phyloP scores from a whole-genome alignment of 2,888 invertebrate species.

The Drepana falcataria region DNA sequence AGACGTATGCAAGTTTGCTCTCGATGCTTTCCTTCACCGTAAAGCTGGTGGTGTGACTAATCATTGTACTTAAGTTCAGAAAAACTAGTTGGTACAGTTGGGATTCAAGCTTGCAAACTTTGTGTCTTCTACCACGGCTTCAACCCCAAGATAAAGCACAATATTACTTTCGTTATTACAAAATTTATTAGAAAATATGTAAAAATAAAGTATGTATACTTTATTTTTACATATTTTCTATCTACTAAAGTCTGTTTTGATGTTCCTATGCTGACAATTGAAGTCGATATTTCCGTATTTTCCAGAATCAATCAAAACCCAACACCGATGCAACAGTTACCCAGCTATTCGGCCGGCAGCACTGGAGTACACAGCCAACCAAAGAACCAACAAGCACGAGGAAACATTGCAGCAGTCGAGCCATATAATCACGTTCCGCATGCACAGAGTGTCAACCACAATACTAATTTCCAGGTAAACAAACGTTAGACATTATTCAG shows the following conservation, averaged over 20 bases:
- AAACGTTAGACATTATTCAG: background rate
- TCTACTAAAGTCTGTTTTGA: too few species aligned
- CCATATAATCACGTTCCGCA: conserved; percentile 92
- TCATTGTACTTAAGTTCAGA: too few species aligned
- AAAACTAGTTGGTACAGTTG: too few species aligned
- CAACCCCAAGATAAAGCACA: too few species aligned
- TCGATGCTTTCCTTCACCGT: too few species aligned
- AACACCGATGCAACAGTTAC: conserved; percentile 69
- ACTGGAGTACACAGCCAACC: conserved; percentile 59
- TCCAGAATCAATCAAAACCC: conserved; percentile 64
- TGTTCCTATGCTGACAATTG: background rate
- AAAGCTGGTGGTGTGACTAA: too few species aligned
- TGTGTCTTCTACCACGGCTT: too few species aligned
- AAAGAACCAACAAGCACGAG: conserved; percentile 80
- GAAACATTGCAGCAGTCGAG: conserved; percentile 92
- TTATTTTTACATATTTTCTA: background rate
- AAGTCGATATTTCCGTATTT: conserved; percentile 10
- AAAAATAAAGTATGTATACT: too few species aligned
- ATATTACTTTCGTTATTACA: too few species aligned
- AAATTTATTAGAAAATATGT: background rate
- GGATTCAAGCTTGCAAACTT: too few species aligned
- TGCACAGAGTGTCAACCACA: conserved; percentile 72
- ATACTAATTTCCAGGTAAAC: conserved; percentile 64
- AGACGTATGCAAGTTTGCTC: too few species aligned
- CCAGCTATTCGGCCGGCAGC: conserved; percentile 58